Conservation (phyloP, 2,888 invertebrate genomes). For the Drosophila kanekoi region DNA sequence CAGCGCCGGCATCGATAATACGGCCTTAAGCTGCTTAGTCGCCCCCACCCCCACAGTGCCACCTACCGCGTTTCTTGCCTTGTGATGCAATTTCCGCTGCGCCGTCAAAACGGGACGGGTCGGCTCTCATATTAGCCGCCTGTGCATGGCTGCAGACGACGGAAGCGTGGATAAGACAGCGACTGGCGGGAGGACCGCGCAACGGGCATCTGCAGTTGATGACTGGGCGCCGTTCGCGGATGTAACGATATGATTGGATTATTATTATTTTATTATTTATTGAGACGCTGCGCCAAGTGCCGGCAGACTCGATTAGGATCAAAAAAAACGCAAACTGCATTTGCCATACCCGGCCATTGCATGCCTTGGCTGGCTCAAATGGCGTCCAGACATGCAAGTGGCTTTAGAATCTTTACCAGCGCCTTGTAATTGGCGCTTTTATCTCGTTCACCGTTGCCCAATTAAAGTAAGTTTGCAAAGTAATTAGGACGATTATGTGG, state of each 20-base stretch:
- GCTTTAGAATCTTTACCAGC: slow-evolving; percentile 44
- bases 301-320: slow-evolving; percentile 9
- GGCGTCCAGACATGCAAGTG: slow-evolving; percentile 70
- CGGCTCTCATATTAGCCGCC: slow-evolving; percentile 59
- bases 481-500: slow-evolving; percentile 79
- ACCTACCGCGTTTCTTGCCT: slow-evolving; percentile 13
- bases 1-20: slow-evolving; percentile 65
- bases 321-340: slow-evolving; percentile 22
- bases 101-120: slow-evolving; percentile 32
- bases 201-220: slow-evolving; percentile 45
- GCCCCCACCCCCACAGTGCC: slow-evolving; percentile 6
- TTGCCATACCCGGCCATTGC: slow-evolving; percentile 15
- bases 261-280: slow-evolving; percentile 83
- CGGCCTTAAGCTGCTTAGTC: slow-evolving; percentile 77
- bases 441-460: slow-evolving; percentile 69
- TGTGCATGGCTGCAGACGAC: slow-evolving; percentile 46
- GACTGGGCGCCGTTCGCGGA: slow-evolving; percentile 70
- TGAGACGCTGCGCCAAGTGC: slow-evolving; percentile 70
- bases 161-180: slow-evolving; percentile 51
- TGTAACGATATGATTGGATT: slow-evolving; percentile 83
- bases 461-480: slow-evolving; percentile 77
- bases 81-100: slow-evolving; percentile 76
- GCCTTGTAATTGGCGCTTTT: slow-evolving; percentile 68
- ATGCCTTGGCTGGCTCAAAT: slow-evolving; percentile 34
- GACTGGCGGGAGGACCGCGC: slow-evolving; percentile 11